Percentiles rank a stretch among this genome's conserved stretches.
phyloP scores from a whole-genome alignment of 2,113 vertebrate genomes.

The Cairina moschata region DNA sequence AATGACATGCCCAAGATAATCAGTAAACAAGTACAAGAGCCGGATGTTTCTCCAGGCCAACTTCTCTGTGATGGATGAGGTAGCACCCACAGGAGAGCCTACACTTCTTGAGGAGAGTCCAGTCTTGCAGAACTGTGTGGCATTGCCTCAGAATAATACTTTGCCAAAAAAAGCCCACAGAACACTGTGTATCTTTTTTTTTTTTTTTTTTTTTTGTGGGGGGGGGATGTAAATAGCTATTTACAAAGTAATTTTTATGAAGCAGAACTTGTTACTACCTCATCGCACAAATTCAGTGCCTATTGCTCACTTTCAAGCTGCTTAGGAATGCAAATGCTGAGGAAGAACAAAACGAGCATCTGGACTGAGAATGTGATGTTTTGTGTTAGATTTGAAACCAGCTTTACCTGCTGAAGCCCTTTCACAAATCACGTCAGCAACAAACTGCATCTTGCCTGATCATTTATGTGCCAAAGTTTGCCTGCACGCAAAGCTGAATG shows the following conservation, averaged over 20 bases:
- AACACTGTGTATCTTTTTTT: not conserved
- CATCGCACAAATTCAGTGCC: not conserved
- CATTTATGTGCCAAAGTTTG: not conserved
- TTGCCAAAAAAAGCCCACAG: not conserved
- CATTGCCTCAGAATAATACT: not conserved
- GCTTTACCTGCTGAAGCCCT: not conserved
- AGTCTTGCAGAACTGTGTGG: not conserved
- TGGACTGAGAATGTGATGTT: constrained; percentile 32
- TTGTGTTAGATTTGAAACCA: not conserved
- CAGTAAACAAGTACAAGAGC: not conserved
- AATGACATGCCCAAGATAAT: not conserved
- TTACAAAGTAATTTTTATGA: not conserved
- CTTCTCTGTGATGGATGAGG: not conserved
- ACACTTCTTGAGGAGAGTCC: not conserved
- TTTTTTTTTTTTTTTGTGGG: not conserved
- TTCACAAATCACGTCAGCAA: not conserved
- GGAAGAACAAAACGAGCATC: constrained; percentile 22
- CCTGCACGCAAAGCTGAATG: not conserved
- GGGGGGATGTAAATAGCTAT: not conserved
- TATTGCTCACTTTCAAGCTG: constrained; percentile 10
- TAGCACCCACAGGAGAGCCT: not conserved
- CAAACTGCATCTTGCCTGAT: not conserved
- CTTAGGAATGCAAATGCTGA: not conserved
- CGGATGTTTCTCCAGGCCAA: not conserved
- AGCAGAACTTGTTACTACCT: not conserved